Evolutionary conservation across 2,888 invertebrate genomes (phyloP).

Genomic region (Hyposoter didymator): DNA sequence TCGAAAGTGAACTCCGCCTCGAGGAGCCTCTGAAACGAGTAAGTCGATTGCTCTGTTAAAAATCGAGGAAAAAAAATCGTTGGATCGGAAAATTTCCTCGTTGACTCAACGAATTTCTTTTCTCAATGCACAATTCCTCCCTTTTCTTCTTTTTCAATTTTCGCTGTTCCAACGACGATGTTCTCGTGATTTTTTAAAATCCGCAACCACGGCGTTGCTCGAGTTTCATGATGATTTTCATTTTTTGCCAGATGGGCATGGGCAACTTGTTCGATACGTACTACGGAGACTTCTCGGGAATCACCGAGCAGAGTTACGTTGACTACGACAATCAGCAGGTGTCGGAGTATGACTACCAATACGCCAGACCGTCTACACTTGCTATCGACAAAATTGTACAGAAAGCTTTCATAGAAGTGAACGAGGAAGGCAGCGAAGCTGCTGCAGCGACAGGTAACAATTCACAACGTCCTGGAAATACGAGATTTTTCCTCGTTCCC

Average conservation of each 20-base stretch:
- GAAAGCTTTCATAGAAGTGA: not conserved
- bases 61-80: no score
- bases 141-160: no score
- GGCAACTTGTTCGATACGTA: not conserved
- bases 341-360: no score
- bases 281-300: not conserved
- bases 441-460: not conserved
- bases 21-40: conserved; percentile 26
- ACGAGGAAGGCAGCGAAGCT: conserved; percentile 2
- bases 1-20: conserved; percentile 28
- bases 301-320: not conserved
- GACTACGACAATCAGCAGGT: no score
- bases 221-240: conserved; percentile 86
- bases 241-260: conserved; percentile 79
- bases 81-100: no score
- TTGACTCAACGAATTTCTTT: no score
- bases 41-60: not conserved
- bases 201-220: not conserved
- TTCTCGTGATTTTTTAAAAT: no score
- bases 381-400: not conserved
- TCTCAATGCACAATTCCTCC: no score
- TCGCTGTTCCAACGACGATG: no score
- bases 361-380: not conserved
- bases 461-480: no score
- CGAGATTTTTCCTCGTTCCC: not conserved